Evolutionary conservation across 2,797 vertebrate genomes (phyloP), one percentile per base, ranked within the genome.

Genomic region (Sebastes kiyomatsui): DNA sequence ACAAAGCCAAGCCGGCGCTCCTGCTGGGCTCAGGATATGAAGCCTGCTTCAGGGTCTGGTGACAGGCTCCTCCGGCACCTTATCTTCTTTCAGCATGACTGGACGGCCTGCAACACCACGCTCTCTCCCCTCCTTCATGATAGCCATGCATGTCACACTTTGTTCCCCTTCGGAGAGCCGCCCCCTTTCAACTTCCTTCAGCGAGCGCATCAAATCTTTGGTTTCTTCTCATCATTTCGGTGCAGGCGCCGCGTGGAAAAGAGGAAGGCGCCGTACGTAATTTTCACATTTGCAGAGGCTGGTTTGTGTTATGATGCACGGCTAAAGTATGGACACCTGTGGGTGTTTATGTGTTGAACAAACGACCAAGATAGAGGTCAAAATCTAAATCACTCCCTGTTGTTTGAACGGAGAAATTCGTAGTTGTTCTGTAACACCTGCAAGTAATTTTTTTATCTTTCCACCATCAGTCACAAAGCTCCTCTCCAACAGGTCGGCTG

Each of bases 21-120:
- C 87, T 79, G 87, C 92, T 84, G 87, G 32, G 85, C 65, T 81
- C 64, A 75, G 86, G 88, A 93, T 93, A 88, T 90, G 86, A 90
- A 90, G 83, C 76, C 83, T 62, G 49, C 84, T 65, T 69, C 67
- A 42, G 80, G 83, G 78, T 32, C 71, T 74, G 77, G 84, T 64
- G 85, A 73, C 75, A 11, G 71, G 59, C 82, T 80, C 62, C 35
- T 79, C 58, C 7, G 68, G 69, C 82, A 81, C 82, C 87, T 93
- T 89, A 91, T 94, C 92, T 88, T 61, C 81, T 81, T 86, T 77
- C 72, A 76, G 87, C 88, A 83, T 74, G 84, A 87, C 86, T 66
- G 72, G 77, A 77, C 56, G 30, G 74, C 62, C 73, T 78, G 76
- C 74, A 80, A 85, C 82, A 71, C 74, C 72, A 28, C 4, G 3